Percentiles rank a stretch among this genome's conserved stretches.
phyloP scores from a whole-genome alignment of 2,888 invertebrate species.

The Ophioninae sp. region DNA sequence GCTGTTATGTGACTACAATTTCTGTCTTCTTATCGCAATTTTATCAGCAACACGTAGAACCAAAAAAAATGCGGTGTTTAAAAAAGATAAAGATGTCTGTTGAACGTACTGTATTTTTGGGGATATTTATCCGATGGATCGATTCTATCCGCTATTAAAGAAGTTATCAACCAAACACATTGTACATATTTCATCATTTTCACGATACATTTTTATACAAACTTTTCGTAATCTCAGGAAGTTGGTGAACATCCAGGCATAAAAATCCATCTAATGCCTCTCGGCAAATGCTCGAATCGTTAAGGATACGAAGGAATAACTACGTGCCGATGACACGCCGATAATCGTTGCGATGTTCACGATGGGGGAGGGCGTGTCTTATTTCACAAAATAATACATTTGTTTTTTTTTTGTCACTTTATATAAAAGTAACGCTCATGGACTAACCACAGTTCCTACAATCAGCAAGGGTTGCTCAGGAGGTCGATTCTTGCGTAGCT shows the following conservation, averaged over 20 bases:
- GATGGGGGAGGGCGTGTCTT: background rate
- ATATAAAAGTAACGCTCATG: constrained; percentile 12
- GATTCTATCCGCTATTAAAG: constrained; percentile 34
- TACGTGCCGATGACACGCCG: too few relatives aligned
- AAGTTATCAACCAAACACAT: constrained; percentile 1
- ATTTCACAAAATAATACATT: background rate
- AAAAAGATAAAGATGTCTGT: constrained; percentile 6
- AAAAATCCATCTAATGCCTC: background rate
- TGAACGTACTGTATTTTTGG: constrained; percentile 26
- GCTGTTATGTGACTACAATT: constrained; percentile 21
- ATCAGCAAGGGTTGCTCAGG: background rate
- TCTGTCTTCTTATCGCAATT: constrained; percentile 2
- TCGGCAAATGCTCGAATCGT: background rate
- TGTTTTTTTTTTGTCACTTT: background rate
- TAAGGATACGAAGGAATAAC: background rate
- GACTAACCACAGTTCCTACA: constrained; percentile 40
- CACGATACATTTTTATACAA: constrained; percentile 31
- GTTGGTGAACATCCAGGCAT: background rate
- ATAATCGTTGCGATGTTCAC: background rate
- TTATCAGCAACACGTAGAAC: background rate
- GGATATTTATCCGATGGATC: constrained; percentile 9
- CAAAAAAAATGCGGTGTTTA: background rate
- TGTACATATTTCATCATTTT: constrained; percentile 37
- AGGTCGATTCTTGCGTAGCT: background rate
- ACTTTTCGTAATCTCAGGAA: background rate